Base-by-base conservation (phyloP, 2,888 invertebrate genomes). In the Scaptomyza flava region DNA sequence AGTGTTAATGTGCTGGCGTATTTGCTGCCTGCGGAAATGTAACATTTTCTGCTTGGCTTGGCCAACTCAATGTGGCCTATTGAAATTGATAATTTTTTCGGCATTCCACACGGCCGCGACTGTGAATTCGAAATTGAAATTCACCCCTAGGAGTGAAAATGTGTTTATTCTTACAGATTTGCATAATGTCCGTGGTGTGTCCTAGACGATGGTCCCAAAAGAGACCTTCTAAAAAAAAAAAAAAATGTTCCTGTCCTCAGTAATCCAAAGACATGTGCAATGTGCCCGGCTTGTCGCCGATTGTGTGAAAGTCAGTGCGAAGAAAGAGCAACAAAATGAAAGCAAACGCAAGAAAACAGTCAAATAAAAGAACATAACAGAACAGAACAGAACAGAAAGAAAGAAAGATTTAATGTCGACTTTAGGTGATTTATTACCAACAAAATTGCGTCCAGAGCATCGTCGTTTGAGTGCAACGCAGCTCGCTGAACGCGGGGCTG, bases 371-470 rank as follows among this genome's bases (percentile, higher is more conserved):
- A 64, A 51, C 63, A 47, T 20, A 58, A 52, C 50, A 63, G 47
- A 46, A 50, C 63, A 47, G 30, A 59, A 52, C 57, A 63, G 52
- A 46, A 50, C 7, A 33, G 52, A 68, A 76, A 76, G 67, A 80
- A 77, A 81, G 83, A 90, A 88, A 90, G 90, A 90, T 90, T 90
- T 90, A 90, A 90, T 90, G 90, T 90, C 90, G 90, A 87, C 90
- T 90, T 90, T 90, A 79, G 89, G 91, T 90, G 90, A 90, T 90
- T 90, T 90, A 90, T 90, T 91, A 89, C 90, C 85, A 89, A 87
- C 84, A 90, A 89, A 90, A 90, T 90, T 91, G 89, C 90, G 90
- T 90, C 86, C 87, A 90, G 73, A 72, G 77, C 68, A 62, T 59
- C 73, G 66, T 59, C 68, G 82, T 67, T 41, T 74, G 87, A 81